Conservation (phyloP, 2,797 vertebrate species). For the Enteromius treurensis region DNA sequence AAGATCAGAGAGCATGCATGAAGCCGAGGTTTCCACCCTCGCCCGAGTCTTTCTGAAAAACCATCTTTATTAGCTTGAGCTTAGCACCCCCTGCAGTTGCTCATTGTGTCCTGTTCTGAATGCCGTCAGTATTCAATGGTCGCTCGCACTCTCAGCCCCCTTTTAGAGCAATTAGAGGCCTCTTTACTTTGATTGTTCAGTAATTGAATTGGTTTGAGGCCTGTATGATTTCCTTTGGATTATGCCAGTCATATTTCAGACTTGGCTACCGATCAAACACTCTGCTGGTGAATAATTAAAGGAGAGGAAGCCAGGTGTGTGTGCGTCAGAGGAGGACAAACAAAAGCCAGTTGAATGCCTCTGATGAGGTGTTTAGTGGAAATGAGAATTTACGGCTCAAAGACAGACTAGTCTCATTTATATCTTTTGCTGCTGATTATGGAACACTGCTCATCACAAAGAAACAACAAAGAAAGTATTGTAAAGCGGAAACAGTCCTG, state of each 20-base stretch:
- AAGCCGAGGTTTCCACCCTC: constrained; percentile 54
- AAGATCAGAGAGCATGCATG: constrained; percentile 58
- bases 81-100: constrained; percentile 84
- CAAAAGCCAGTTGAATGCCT: constrained; percentile 78
- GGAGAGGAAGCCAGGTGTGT: constrained; percentile 79
- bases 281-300: constrained; percentile 80
- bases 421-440: constrained; percentile 71
- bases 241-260: constrained; percentile 79
- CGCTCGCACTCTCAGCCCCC: constrained; percentile 70
- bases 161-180: constrained; percentile 82
- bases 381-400: constrained; percentile 77
- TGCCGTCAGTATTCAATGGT: constrained; percentile 59
- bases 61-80: constrained; percentile 77
- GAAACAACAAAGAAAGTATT: constrained; percentile 62
- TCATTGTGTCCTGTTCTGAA: constrained; percentile 71
- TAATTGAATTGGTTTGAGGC: constrained; percentile 84
- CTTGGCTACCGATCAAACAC: constrained; percentile 80
- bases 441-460: constrained; percentile 69
- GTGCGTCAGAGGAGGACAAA: constrained; percentile 69
- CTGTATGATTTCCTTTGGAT: constrained; percentile 78
- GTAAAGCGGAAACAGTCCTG: constrained; percentile 59
- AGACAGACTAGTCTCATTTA: constrained; percentile 77
- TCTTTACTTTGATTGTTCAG: constrained; percentile 84
- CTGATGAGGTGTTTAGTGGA: constrained; percentile 84
- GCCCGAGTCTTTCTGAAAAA: constrained; percentile 49